Evolutionary conservation across 2,797 vertebrate genomes (phyloP), one percentile per base, ranked within the genome.

Genomic region (Cheirogaleus major): DNA sequence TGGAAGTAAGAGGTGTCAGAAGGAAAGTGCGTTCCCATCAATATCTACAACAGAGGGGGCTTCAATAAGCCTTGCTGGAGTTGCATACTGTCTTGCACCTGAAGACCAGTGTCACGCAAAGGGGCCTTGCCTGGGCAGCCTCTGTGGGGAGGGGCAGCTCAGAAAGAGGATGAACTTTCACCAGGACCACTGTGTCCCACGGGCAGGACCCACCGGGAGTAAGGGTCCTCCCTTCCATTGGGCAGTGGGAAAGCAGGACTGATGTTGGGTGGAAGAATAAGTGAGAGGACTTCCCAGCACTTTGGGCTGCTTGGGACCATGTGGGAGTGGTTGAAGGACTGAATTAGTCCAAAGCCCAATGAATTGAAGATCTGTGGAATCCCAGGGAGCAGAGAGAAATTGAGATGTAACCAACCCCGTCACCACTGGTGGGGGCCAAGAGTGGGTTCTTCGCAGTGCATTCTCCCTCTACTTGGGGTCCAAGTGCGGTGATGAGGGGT

Each of bases 401-500:
- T 2, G 8, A 61, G 17, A 20, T 0, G 59, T 87, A 72, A 18
- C 10, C 1, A 32, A 15, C 32, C 18, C 6, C 0, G 2, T 18
- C 59, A 63, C 15, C 50, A 76, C n/a, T 3, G 63, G 5, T 12
- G 25, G 10, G 32, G 20, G 17, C 18, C 6, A 41, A 35, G n/a
- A 32, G 52, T 25, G 70, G 14, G 15, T 2, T 87, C 61, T 43
- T 55, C 12, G 0, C 32, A 27, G 41, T 15, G 10, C 1, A 18
- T 63, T 38, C 1, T 65, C 50, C 50, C 22, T 20, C 18, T 43
- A 1, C 7, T 1, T 6, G 50, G 41, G 18, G 30, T 17, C 15
- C 30, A 12, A 4, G 41, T 0, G 3, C 63, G 1, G 35, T 0
- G 0, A 2, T 32, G 38, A 73, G 32, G 17, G 1, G 43, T 27